A percentile compares a stretch with the other conserved stretches of the same genome.
Conservation (phyloP, 2,888 invertebrate species). For the Poecilus cupreus region DNA sequence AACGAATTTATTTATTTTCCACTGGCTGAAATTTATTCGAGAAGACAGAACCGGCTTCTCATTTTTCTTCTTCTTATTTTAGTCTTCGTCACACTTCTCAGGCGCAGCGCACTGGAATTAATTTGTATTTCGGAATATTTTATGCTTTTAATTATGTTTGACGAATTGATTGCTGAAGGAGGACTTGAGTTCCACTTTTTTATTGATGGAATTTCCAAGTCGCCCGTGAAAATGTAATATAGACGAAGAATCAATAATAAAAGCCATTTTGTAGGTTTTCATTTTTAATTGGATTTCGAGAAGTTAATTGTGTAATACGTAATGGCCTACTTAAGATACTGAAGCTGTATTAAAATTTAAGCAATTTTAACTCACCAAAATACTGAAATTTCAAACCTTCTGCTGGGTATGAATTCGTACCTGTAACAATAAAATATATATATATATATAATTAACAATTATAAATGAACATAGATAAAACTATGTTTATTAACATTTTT, state of each 20-base stretch:
- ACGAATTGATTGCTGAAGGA: slow-evolving; percentile 2
- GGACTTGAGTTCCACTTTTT: slow-evolving; percentile 13
- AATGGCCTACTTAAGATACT: background rate
- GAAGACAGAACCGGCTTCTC: background rate
- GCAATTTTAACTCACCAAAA: background rate
- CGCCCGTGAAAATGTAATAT: slow-evolving; percentile 22
- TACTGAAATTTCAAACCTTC: background rate
- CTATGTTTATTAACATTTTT: no score
- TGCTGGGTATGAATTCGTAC: background rate
- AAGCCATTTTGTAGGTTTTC: slow-evolving; percentile 31
- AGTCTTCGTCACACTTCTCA: slow-evolving; percentile 12
- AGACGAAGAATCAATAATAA: slow-evolving; percentile 22
- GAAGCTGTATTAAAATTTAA: background rate
- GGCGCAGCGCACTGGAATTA: slow-evolving; percentile 1
- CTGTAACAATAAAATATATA: background rate
- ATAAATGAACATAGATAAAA: no score
- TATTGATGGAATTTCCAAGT: slow-evolving; percentile 31
- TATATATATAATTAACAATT: no score
- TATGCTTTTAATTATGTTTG: slow-evolving; percentile 9
- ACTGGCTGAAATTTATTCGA: background rate
- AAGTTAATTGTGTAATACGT: background rate
- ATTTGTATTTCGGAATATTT: slow-evolving; percentile 16
- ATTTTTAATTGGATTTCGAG: slow-evolving; percentile 36
- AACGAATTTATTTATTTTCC: slow-evolving; percentile 21
- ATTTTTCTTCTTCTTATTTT: background rate